Conservation (phyloP, 2,797 vertebrate species). For the Anomalospiza imberbis region DNA sequence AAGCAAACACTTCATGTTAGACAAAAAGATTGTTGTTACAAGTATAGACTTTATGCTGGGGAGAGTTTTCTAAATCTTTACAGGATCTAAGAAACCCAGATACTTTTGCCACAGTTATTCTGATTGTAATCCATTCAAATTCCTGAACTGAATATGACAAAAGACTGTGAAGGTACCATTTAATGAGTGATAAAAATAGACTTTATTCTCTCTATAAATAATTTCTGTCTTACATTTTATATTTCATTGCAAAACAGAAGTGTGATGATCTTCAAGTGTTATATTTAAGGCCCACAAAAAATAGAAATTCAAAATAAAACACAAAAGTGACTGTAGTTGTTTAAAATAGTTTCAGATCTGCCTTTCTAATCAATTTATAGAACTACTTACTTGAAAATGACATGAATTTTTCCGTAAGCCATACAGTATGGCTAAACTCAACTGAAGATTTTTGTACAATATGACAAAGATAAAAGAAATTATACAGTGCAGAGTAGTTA, state of each 20-base stretch:
- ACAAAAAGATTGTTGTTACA: not conserved
- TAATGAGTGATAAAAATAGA: constrained; percentile 68
- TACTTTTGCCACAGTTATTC: constrained; percentile 61
- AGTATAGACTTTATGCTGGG: not conserved
- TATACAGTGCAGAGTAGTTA: not conserved
- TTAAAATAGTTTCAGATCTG: constrained; percentile 49
- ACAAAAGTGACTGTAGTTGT: constrained; percentile 36
- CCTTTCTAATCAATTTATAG: constrained; percentile 25
- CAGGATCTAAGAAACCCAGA: constrained; percentile 23
- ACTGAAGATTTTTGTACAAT: not conserved
- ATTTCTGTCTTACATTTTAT: constrained; percentile 71
- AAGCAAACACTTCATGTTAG: not conserved
- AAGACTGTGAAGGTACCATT: constrained; percentile 61
- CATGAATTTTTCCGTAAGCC: constrained; percentile 2
- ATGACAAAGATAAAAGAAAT: not conserved
- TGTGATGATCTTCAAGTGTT: constrained; percentile 72
- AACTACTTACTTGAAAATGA: constrained; percentile 12
- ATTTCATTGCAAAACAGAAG: constrained; percentile 56
- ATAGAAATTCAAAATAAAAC: constrained; percentile 47
- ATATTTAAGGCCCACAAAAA: constrained; percentile 66
- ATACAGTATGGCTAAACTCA: not conserved
- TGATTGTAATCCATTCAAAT: constrained; percentile 80
- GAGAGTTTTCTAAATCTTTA: constrained; percentile 3
- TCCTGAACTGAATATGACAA: constrained; percentile 68
- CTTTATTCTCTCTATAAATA: constrained; percentile 65